Base-by-base conservation (phyloP, 2,797 vertebrate species). In the Momotus momota region DNA sequence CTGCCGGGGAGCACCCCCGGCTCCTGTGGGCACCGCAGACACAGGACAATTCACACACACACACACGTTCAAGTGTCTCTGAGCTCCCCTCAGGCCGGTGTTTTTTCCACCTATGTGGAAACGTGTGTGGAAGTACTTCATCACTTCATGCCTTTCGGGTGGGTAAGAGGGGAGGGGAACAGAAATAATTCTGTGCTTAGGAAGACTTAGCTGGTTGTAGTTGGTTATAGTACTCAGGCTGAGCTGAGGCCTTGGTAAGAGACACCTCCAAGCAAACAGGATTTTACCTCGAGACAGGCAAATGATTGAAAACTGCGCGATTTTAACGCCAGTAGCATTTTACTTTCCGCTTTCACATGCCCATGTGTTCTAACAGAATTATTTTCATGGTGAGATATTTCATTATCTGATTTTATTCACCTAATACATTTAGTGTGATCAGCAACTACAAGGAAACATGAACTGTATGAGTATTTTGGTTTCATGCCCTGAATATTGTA, bases 151-250 rank as follows among this genome's bases (percentile, higher is more conserved):
- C 15, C 26, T 75, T 88, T 26, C 23, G 45, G 49, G 43, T 48
- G 52, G 8, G 45, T 19, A 41, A 74, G 12, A 12, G 25, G 14
- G 27, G 2, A 0, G 20, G n/a, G 15, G 25, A 2, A 2, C 51
- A 26, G 45, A n/a, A 73, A 40, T 23, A 51, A 87, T 38, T 54
- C 33, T 46, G 11, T 0, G 12, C 58, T 73, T 17, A 31, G 29
- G 41, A 38, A 40, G 64, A 54, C 29, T 35, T 12, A 2, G 41
- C 25, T 49, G 54, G 9, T 31, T 16, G 64, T 21, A 46, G 41
- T 8, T 43, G 22, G 13, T 41, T 16, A 12, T 4, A 2, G 72
- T 0, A 14, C 66, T 65, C 6, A 0, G 0, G 0, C 16, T 0
- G 14, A 41, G 31, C 60, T 38, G 25, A 69, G 57, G 16, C 45